Conservation (phyloP, 2,797 vertebrate species). For the Sebastes oblongus region DNA sequence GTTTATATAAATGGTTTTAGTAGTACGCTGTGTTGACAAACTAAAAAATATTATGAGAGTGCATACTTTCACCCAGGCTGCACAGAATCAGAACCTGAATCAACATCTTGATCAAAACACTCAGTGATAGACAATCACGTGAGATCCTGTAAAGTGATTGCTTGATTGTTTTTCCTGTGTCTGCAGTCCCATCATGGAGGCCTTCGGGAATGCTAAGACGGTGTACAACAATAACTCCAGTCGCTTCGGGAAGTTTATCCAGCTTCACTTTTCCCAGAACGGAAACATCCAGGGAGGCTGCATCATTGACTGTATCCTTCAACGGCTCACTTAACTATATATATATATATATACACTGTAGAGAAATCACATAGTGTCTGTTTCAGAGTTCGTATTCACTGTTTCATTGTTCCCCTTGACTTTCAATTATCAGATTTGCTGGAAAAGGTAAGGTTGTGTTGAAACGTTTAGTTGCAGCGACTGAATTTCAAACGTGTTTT, state of each 20-base stretch:
- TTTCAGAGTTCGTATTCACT: not conserved
- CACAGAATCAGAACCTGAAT: not conserved
- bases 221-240: conserved; percentile 97
- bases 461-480: not conserved
- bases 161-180: conserved; percentile 20
- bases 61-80: not conserved
- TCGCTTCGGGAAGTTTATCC: conserved; percentile 94
- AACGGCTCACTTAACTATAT: not conserved
- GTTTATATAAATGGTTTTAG: no score
- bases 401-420: conserved; percentile 60
- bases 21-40: not conserved
- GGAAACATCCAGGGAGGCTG: conserved; percentile 92
- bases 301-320: conserved; percentile 93
- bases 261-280: conserved; percentile 91
- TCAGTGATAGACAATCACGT: not conserved
- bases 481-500: fast-evolving
- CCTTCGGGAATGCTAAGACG: conserved; percentile 93
- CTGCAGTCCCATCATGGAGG: conserved; percentile 91
- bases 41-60: not conserved
- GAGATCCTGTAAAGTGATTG: not conserved
- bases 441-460: conserved; percentile 72
- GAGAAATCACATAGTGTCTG: not conserved
- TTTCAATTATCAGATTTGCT: conserved; percentile 70
- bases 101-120: not conserved
- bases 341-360: not conserved